Evolutionary conservation across 2,113 vertebrate genomes (phyloP).

Genomic region (Boleophthalmus pectinirostris): DNA sequence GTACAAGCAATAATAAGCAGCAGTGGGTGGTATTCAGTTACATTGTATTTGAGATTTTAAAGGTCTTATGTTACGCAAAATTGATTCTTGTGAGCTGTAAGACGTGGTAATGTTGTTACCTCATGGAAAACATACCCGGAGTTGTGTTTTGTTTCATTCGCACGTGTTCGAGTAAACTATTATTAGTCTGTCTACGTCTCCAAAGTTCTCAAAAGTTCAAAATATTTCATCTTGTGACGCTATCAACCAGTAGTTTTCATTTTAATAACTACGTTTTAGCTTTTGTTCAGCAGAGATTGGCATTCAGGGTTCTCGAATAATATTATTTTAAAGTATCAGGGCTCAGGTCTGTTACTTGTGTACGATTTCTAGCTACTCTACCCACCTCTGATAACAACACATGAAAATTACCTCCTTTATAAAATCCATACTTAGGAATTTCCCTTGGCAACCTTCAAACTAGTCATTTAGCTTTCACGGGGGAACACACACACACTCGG

Average conservation of each 20-base stretch:
- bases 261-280: no score
- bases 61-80: not conserved
- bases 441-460: conserved; percentile 60
- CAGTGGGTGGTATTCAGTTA: not conserved
- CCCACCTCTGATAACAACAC: conserved; percentile 41
- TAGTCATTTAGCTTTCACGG: conserved; percentile 65
- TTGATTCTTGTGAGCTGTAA: no score
- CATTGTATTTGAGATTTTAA: not conserved
- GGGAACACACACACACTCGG: conserved; percentile 30
- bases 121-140: no score
- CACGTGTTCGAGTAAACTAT: no score
- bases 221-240: no score
- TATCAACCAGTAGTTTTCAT: no score
- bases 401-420: conserved; percentile 65
- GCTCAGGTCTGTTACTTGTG: not conserved
- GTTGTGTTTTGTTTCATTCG: no score
- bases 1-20: conserved; percentile 42
- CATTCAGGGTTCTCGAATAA: no score
- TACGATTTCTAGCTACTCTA: not conserved
- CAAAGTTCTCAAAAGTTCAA: no score
- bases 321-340: not conserved
- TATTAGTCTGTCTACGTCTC: no score
- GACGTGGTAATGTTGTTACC: no score
- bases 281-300: no score
- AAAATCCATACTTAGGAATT: conserved; percentile 65